Evolutionary conservation across 2,797 vertebrate species (phyloP).

Genomic region (Lagodon rhomboides): DNA sequence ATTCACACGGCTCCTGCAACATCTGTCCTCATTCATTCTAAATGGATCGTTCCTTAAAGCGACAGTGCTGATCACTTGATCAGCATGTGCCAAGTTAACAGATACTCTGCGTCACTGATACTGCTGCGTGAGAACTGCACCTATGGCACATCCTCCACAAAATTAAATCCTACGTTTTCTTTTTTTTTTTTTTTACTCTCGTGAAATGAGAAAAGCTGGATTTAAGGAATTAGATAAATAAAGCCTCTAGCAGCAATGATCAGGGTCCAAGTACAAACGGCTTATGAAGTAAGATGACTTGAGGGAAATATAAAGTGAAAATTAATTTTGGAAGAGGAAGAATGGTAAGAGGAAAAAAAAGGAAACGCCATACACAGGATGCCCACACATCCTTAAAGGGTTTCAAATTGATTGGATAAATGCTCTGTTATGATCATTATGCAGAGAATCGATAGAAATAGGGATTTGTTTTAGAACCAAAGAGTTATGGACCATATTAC

Average conservation of each 20-base stretch:
- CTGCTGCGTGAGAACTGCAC: slow-evolving; percentile 8
- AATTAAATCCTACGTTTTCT: slow-evolving; percentile 27
- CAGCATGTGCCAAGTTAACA: slow-evolving; percentile 59
- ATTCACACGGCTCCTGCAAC: slow-evolving; percentile 60
- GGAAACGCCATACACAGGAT: neutral
- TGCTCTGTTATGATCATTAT: neutral
- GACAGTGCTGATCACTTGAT: slow-evolving; percentile 67
- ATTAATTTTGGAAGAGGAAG: slow-evolving; percentile 22
- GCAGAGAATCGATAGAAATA: slow-evolving; percentile 5
- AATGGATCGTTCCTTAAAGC: slow-evolving; percentile 73
- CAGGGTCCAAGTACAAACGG: neutral
- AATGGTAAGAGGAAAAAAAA: neutral
- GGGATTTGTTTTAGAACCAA: neutral
- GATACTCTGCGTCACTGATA: slow-evolving; percentile 50
- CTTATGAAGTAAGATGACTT: slow-evolving; percentile 18
- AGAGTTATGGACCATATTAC: neutral
- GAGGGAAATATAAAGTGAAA: slow-evolving; percentile 14
- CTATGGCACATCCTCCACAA: slow-evolving; percentile 15
- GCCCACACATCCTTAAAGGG: neutral
- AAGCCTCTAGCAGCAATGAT: neutral
- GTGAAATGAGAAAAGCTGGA: neutral
- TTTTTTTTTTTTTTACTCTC: neutral
- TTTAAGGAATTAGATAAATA: slow-evolving; percentile 26
- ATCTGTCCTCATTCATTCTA: slow-evolving; percentile 72
- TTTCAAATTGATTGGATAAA: neutral